These are phyloP conservation scores for Azorinus chamasolen DNA, from an alignment of 2,888 invertebrate genomes.

Conservation along the genomic window DNA sequence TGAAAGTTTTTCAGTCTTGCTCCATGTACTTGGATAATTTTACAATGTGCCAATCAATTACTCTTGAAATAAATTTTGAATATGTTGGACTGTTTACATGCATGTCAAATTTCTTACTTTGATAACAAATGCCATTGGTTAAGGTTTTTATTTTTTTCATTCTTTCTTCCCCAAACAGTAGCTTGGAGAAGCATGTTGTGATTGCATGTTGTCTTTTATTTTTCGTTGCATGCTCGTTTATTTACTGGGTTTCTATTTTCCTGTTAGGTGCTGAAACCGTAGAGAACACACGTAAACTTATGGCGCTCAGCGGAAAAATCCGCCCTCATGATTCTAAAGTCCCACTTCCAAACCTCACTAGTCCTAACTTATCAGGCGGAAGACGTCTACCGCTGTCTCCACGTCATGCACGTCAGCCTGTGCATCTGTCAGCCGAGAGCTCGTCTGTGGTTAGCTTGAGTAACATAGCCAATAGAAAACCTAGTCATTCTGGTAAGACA, in stretches of 20 bases:
- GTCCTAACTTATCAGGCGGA: conserved; percentile 87
- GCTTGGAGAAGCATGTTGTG: no score
- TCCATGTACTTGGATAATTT: no score
- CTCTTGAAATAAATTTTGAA: no score
- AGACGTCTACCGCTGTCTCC: conserved; percentile 95
- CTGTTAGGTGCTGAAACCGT: conserved; percentile 95
- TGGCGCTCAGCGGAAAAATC: conserved; percentile 91
- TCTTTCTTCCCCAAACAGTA: no score
- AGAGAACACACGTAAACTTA: conserved; percentile 97
- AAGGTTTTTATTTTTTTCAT: no score
- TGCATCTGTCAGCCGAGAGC: conserved; percentile 97
- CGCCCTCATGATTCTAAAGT: conserved; percentile 84
- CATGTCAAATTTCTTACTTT: no score
- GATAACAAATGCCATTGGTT: no score
- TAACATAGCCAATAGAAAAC: conserved; percentile 95
- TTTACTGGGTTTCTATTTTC: conserved; percentile 12
- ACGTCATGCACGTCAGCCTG: conserved; percentile 88
- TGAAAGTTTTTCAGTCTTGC: no score
- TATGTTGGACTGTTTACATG: no score
- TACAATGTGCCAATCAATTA: no score
- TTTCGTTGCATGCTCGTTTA: background rate
- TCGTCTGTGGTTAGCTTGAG: conserved; percentile 97
- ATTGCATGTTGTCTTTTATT: background rate
- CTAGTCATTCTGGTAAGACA: conserved; percentile 86
- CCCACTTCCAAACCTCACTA: conserved; percentile 75